Percentiles rank a stretch among this genome's conserved stretches.
These are phyloP conservation scores for Tiliacea citrago DNA, from an alignment of 2,888 invertebrate genomes.

Conservation along the genomic window DNA sequence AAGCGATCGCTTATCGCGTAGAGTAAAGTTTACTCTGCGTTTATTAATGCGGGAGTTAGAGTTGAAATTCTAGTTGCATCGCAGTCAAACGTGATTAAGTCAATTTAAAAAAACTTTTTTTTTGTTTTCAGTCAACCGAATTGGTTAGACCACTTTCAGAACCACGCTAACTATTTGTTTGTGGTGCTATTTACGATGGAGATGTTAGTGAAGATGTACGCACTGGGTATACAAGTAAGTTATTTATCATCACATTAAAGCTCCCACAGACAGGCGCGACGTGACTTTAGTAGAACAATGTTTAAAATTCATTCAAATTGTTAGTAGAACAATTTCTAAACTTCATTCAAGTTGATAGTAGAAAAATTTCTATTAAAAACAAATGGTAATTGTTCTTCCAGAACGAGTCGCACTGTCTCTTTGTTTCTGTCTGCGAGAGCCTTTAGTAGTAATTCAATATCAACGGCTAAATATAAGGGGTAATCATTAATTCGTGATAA, in stretches of 20 bases:
- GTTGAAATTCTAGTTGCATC: neutral
- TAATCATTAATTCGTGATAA: neutral
- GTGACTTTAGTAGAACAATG: too few relatives aligned
- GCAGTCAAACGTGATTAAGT: neutral
- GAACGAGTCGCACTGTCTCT: too few relatives aligned
- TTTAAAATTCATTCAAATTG: too few relatives aligned
- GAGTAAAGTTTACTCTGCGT: neutral
- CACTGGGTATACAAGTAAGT: conserved; percentile 98
- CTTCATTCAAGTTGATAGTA: too few relatives aligned
- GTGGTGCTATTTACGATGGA: conserved; percentile 99
- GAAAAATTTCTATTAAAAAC: too few relatives aligned
- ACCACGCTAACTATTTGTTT: conserved; percentile 98
- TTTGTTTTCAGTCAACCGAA: conserved; percentile 92
- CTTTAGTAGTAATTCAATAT: neutral
- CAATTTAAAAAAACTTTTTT: neutral
- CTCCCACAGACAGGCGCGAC: too few relatives aligned
- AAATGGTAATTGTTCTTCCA: too few relatives aligned
- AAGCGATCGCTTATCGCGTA: neutral
- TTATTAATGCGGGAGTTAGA: neutral
- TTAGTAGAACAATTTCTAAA: too few relatives aligned
- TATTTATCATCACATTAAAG: neutral
- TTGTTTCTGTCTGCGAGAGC: too few relatives aligned
- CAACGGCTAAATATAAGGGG: neutral
- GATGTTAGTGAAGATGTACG: conserved; percentile 99
- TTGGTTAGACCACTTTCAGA: conserved; percentile 99